These are phyloP conservation scores for Parasteatoda lunata DNA, from an alignment of 2,888 invertebrate genomes.

Conservation along the genomic window DNA sequence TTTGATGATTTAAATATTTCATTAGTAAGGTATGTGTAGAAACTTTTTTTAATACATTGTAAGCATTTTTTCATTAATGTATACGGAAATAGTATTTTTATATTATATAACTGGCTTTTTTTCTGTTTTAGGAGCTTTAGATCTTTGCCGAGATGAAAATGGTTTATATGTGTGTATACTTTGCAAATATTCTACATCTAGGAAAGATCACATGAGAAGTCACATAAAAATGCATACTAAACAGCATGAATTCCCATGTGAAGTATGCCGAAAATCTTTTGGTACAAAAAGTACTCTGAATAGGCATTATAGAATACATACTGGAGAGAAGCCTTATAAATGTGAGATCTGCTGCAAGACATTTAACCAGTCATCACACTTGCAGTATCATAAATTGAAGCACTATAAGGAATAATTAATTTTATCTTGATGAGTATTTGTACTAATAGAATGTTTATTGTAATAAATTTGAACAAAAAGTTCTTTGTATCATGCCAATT, in stretches of 20 bases:
- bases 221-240: conserved; percentile 15
- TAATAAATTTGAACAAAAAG: too few species aligned
- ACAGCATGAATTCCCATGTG: not conserved
- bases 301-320: not conserved
- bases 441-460: too few species aligned
- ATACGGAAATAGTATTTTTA: too few species aligned
- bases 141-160: not conserved
- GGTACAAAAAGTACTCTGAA: conserved; percentile 5
- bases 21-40: too few species aligned
- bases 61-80: too few species aligned
- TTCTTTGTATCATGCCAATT: too few species aligned
- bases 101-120: too few species aligned
- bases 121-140: too few species aligned
- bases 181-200: conserved; percentile 5
- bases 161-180: not conserved
- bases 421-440: too few species aligned
- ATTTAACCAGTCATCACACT: not conserved
- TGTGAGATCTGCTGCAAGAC: not conserved
- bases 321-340: conserved; percentile 4
- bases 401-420: not conserved
- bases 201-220: not conserved
- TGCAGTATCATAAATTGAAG: not conserved
- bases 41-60: too few species aligned
- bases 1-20: too few species aligned
- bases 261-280: conserved; percentile 14